Percentiles rank a stretch among this genome's conserved stretches.
phyloP scores from a whole-genome alignment of 2,113 vertebrate species.

The Phocoena phocoena region DNA sequence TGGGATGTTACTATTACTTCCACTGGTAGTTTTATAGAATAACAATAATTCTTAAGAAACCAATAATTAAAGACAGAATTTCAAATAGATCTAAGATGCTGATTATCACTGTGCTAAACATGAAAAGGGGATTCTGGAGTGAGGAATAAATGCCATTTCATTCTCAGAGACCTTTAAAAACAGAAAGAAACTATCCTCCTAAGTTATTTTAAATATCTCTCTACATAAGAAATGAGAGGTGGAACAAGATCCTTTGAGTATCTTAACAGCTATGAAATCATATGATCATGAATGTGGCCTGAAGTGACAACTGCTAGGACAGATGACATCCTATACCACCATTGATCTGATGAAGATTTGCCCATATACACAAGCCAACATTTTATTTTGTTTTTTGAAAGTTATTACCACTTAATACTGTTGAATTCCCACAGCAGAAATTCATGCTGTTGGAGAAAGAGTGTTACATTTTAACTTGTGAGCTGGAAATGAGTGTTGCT shows the following conservation, averaged over 20 bases:
- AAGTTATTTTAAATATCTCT: neutral
- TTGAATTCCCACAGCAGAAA: neutral
- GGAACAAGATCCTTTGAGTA: neutral
- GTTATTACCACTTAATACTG: neutral
- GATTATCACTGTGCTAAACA: neutral
- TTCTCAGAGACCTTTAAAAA: neutral
- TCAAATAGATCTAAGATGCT: neutral
- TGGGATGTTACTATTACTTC: neutral
- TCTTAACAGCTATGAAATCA: neutral
- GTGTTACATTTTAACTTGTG: neutral
- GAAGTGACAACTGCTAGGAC: neutral
- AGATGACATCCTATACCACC: neutral
- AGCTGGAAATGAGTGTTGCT: neutral
- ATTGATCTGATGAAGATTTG: neutral
- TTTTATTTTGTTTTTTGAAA: conserved; percentile 13
- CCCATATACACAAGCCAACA: neutral
- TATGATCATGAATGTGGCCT: neutral
- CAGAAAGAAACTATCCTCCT: neutral
- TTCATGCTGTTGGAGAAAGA: neutral
- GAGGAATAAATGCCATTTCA: neutral
- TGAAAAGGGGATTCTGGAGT: neutral
- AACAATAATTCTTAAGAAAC: neutral
- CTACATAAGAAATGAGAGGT: neutral
- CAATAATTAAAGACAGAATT: neutral
- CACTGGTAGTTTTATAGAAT: neutral